These are phyloP conservation scores for Lanius collurio DNA, from an alignment of 2,113 vertebrate genomes.

Conservation along the genomic window DNA sequence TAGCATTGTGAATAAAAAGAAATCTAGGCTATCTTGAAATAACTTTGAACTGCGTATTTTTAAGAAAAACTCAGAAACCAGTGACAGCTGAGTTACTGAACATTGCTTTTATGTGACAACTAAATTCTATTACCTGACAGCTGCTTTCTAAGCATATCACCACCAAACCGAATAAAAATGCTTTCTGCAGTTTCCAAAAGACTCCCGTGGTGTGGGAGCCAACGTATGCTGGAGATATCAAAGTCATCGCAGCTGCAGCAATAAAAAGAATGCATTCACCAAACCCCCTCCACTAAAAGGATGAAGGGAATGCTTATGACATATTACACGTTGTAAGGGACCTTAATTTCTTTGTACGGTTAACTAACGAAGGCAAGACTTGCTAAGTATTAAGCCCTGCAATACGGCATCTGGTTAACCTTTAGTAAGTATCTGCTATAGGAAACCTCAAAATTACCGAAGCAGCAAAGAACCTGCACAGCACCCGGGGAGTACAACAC, in stretches of 20 bases:
- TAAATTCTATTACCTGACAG: neutral
- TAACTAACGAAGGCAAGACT: neutral
- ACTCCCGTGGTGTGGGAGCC: neutral
- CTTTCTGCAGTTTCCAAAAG: neutral
- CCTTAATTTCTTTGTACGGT: neutral
- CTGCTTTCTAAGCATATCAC: neutral
- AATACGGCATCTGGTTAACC: rapidly evolving
- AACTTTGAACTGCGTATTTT: neutral
- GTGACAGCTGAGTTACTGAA: neutral
- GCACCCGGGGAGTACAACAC: neutral
- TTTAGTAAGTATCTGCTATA: rapidly evolving
- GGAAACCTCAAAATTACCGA: neutral
- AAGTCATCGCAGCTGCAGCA: neutral
- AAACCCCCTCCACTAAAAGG: rapidly evolving
- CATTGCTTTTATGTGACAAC: rapidly evolving
- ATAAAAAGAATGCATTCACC: neutral
- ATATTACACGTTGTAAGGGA: neutral
- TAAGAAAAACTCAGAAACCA: neutral
- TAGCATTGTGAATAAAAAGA: neutral
- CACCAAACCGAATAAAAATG: neutral
- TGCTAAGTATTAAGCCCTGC: too few relatives aligned
- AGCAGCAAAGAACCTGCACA: rapidly evolving
- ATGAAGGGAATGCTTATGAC: neutral
- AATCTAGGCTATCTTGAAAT: neutral
- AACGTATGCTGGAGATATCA: neutral